Evolutionary conservation across 2,888 invertebrate genomes (phyloP).

Genomic region (Protonemura montana): DNA sequence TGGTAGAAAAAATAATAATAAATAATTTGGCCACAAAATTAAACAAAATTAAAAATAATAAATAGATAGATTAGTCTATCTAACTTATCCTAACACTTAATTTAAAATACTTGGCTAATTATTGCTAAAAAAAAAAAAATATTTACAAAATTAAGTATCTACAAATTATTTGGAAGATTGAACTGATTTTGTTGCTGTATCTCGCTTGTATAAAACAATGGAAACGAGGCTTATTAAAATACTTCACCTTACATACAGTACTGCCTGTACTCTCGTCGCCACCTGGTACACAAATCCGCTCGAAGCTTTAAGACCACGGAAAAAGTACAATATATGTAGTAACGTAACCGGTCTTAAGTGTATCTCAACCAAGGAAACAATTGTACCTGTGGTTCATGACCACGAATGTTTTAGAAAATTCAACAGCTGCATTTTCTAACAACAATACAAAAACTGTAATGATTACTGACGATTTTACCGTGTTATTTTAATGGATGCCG

Average conservation of each 20-base stretch:
- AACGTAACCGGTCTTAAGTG: background rate
- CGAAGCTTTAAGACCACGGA: background rate
- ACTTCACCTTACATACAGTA: background rate
- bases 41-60: background rate
- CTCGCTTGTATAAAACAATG: background rate
- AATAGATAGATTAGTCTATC: background rate
- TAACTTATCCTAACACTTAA: background rate
- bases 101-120: background rate
- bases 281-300: too few relatives aligned
- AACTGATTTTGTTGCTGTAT: background rate
- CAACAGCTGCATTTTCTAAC: too few relatives aligned
- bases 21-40: background rate
- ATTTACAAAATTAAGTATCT: background rate
- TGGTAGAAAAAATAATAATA: background rate
- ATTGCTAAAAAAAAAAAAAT: background rate
- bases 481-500: too few relatives aligned
- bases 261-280: too few relatives aligned
- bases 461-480: too few relatives aligned
- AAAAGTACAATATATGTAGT: background rate
- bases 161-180: background rate
- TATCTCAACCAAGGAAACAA: too few relatives aligned
- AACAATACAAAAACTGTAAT: too few relatives aligned
- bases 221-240: background rate
- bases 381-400: too few relatives aligned
- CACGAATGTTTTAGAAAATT: too few relatives aligned